phyloP scores from a whole-genome alignment of 2,888 invertebrate species.

The Uloborus plumipes region DNA sequence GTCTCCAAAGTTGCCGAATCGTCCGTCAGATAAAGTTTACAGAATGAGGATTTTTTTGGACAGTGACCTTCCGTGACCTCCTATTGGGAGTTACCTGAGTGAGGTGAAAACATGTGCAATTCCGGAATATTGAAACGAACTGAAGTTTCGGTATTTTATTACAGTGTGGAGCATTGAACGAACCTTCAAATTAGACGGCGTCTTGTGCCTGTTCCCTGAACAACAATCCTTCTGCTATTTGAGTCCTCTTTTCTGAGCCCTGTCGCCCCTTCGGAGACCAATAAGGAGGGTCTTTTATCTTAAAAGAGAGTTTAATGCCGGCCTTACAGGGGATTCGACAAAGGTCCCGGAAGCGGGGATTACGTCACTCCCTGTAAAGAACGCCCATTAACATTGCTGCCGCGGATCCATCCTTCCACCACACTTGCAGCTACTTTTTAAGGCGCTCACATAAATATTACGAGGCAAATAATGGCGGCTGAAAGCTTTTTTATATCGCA shows the following conservation, averaged over 20 bases:
- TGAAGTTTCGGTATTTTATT: no score
- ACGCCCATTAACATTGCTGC: slow-evolving; percentile 52
- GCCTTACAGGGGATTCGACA: slow-evolving; percentile 47
- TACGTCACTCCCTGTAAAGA: slow-evolving; percentile 48
- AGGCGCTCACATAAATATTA: slow-evolving; percentile 27
- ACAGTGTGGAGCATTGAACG: no score
- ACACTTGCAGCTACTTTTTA: slow-evolving; percentile 32
- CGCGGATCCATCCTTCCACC: no score
- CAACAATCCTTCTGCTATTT: not conserved
- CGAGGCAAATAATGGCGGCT: no score
- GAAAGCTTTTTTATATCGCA: no score
- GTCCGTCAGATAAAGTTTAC: no score
- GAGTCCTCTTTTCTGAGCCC: slow-evolving; percentile 3
- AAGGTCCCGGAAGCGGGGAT: slow-evolving; percentile 37
- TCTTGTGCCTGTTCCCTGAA: slow-evolving; percentile 20
- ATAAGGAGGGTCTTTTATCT: slow-evolving; percentile 48
- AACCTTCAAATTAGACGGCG: not conserved
- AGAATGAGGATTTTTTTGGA: no score
- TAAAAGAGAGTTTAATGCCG: slow-evolving; percentile 56
- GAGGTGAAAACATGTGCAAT: no score
- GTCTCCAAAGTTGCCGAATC: no score
- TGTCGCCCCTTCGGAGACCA: slow-evolving; percentile 44
- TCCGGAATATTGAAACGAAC: no score
- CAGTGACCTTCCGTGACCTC: no score
- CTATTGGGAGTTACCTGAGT: no score